phyloP scores from a whole-genome alignment of 1,140 invertebrate genomes.

The Chrysomallon squamiferum region DNA sequence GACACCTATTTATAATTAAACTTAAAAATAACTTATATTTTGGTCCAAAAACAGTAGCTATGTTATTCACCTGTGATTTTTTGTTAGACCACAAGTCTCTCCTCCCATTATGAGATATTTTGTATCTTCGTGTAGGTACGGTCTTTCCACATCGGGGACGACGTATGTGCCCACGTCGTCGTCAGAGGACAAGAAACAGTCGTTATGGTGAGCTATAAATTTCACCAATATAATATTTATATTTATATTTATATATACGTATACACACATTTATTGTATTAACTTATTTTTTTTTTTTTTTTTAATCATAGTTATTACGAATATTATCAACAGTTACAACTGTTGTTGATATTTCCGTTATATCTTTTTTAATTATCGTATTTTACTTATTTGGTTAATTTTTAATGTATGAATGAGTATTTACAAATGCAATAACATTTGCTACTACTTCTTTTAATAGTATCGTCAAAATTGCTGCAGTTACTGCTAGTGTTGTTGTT shows the following conservation, averaged over 20 bases:
- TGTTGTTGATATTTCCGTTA: too few species aligned
- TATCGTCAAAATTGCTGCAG: too few species aligned
- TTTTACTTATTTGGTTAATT: too few species aligned
- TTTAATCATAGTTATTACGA: too few species aligned
- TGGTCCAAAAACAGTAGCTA: not conserved
- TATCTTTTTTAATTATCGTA: too few species aligned
- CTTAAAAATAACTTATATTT: not conserved
- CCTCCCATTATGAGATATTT: constrained; percentile 22
- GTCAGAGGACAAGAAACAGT: constrained; percentile 29
- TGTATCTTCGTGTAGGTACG: constrained; percentile 22
- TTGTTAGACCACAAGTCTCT: constrained; percentile 21
- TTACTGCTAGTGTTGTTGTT: too few species aligned
- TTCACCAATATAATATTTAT: not conserved
- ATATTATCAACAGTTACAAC: too few species aligned
- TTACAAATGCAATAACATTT: too few species aligned
- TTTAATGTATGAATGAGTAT: too few species aligned
- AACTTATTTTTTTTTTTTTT: too few species aligned
- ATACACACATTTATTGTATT: not conserved
- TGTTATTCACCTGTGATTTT: constrained; percentile 10
- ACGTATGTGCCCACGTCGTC: constrained; percentile 29
- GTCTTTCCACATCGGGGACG: constrained; percentile 23
- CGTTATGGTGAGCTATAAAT: constrained; percentile 27
- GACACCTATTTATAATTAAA: too few species aligned
- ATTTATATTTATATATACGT: not conserved
- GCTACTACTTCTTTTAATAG: too few species aligned